Evolutionary conservation across 2,888 invertebrate species (phyloP), one percentile per base, ranked within the genome.

Genomic region (Plebejus melissa): DNA sequence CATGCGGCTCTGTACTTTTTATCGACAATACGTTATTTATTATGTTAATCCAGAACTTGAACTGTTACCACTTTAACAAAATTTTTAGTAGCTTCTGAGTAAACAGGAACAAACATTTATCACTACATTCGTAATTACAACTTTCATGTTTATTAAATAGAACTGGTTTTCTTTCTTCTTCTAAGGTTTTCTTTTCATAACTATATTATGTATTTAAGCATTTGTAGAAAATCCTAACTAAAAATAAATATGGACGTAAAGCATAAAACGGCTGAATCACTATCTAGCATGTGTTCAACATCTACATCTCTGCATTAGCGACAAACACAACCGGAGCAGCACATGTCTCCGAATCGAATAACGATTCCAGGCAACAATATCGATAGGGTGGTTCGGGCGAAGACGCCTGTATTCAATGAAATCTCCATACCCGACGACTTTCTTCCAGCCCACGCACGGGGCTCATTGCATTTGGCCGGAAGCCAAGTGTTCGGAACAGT

Each of bases 381-480:
- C 72, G 50, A 72, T 54, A 54, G 16, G 54, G 72, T 72, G 54
- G 54, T 50, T 50, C 71, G 16, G 72, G 54, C 36, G 54, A 54
- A 71, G 50, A 71, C 71, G 71, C 50, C 71, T 28, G 72, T 72
- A 72, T 72, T 72, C 72, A 72, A 72, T 72, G 72, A 72, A 72
- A 72, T 72, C 72, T 72, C 54, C 72, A 72, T 72, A 54, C 16
- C 32, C 32, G 54, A 72, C 36, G 72, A 72, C 50, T 72, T 72
- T 72, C 72, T 72, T 72, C 72, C 54, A 72, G 4, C 77, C 71
- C 76, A 80, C 79, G 79, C 80, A 80, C 77, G 76, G 78, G 78
- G 77, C 77, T 74, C 75, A 77, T 80, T 78, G 76, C 77, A 78
- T 78, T 78, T 78, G 78, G 78, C 71, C 70, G 58, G 16, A 46